Evolutionary conservation across 2,888 invertebrate species (phyloP).

Genomic region (Cryptosula pallasiana): DNA sequence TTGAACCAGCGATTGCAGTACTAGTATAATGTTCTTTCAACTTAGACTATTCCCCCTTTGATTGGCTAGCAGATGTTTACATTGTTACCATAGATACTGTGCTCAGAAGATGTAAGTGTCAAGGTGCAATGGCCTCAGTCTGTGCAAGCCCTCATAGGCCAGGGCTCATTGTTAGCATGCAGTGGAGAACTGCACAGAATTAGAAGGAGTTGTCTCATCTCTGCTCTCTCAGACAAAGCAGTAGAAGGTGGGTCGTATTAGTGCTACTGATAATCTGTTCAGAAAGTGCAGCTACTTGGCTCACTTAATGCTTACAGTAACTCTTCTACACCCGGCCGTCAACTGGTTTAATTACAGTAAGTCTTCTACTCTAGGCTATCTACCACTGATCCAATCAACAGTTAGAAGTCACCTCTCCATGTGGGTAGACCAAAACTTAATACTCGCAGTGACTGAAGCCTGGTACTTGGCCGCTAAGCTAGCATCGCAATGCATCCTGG

Average conservation of each 20-base stretch:
- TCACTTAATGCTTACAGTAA: no score
- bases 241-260: not conserved
- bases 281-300: no score
- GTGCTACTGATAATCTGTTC: no score
- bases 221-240: not conserved
- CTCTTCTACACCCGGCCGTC: not conserved
- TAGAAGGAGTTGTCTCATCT: not conserved
- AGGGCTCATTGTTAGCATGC: slow-evolving; percentile 36
- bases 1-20: no score
- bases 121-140: slow-evolving; percentile 42
- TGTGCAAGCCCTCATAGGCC: slow-evolving; percentile 39
- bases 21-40: no score
- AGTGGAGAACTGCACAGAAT: slow-evolving; percentile 33
- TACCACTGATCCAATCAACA: not conserved
- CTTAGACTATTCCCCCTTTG: no score
- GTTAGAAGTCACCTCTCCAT: not conserved
- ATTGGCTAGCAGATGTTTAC: no score
- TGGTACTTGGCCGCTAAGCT: slow-evolving; percentile 39
- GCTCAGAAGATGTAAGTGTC: slow-evolving; percentile 41
- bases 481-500: slow-evolving; percentile 37
- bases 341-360: not conserved
- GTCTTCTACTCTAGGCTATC: not conserved
- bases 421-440: slow-evolving; percentile 34
- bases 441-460: slow-evolving; percentile 37
- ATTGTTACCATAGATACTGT: slow-evolving; percentile 38